Evolutionary conservation across 1,140 invertebrate genomes (phyloP), one percentile per base, ranked within the genome.

Genomic region (Asbolus verrucosus): DNA sequence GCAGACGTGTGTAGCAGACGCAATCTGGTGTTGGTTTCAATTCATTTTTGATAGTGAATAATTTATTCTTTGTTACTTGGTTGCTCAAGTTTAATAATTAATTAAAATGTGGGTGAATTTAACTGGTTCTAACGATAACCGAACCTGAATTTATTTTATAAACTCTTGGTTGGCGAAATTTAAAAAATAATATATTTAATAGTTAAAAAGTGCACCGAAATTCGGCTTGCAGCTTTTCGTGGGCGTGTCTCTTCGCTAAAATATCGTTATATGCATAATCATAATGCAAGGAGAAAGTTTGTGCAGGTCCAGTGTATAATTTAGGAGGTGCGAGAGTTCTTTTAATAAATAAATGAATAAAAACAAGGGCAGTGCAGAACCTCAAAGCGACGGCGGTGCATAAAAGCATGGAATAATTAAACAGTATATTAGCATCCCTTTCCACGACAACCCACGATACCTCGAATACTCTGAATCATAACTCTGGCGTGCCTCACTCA

Each of bases 381-480:
- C 46, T 54, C 27, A 24, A 54, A 54, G 46, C 46, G 46, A 54
- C 21, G 46, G 19, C 46, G 46, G 46, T 27, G 46, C 46, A 54
- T 54, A 30, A 54, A 54, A 54, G 46, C 46, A 54, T 21, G 27
- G 46, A 54, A 54, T 54, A 54, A 54, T 54, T 54, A 54, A 54
- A 54, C 27, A 54, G 46, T 54, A 21, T 54, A 54, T 54, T 54
- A 54, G 46, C 46, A 54, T 54, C 46, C 46, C 46, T 54, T 54
- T 54, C 46, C 46, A 13, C 21, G 8, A 11, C 46, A 54, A 54
- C 46, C 46, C 46, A 54, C 46, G 46, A 21, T 27, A 54, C 21
- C n/a, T 54, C 27, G 46, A 11, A 16, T 27, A 54, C 21, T 54
- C 46, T 54, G 46, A 54, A 54, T 54, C 46, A 54, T 54, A 54